Evolutionary conservation across 2,113 vertebrate genomes (phyloP).

Genomic region (Ranitomeya imitator): DNA sequence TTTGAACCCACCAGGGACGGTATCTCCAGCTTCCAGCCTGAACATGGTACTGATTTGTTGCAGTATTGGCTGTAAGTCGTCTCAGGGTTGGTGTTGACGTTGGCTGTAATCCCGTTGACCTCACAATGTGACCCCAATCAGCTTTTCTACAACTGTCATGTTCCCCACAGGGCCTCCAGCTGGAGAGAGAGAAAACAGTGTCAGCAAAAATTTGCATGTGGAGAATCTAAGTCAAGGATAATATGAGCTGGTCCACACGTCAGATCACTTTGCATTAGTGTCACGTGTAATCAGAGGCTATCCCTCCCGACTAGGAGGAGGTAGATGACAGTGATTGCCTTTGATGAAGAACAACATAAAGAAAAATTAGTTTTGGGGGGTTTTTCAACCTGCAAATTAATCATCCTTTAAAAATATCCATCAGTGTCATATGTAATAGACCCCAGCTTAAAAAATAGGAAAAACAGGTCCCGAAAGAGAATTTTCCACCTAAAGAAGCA

Average conservation of each 20-base stretch:
- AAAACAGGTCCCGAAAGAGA: no score
- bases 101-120: conserved; percentile 71
- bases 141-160: conserved; percentile 66
- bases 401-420: no score
- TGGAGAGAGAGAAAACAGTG: conserved; percentile 64
- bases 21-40: conserved; percentile 62
- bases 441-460: no score
- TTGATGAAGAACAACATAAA: not conserved
- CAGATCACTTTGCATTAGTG: conserved; percentile 37
- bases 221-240: conserved; percentile 21
- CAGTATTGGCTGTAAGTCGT: conserved; percentile 68
- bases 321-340: not conserved
- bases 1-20: conserved; percentile 62
- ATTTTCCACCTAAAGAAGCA: no score
- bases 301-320: not conserved
- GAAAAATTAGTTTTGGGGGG: not conserved
- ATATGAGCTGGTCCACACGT: conserved; percentile 18
- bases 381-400: not conserved
- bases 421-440: no score
- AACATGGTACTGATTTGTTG: conserved; percentile 66
- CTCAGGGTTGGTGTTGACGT: conserved; percentile 65
- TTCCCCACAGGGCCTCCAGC: conserved; percentile 67
- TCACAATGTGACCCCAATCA: conserved; percentile 70
- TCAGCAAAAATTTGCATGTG: conserved; percentile 62
- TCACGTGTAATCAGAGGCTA: not conserved